Evolutionary conservation across 1,140 invertebrate species (phyloP).

Genomic region (Aleiodes sp.): DNA sequence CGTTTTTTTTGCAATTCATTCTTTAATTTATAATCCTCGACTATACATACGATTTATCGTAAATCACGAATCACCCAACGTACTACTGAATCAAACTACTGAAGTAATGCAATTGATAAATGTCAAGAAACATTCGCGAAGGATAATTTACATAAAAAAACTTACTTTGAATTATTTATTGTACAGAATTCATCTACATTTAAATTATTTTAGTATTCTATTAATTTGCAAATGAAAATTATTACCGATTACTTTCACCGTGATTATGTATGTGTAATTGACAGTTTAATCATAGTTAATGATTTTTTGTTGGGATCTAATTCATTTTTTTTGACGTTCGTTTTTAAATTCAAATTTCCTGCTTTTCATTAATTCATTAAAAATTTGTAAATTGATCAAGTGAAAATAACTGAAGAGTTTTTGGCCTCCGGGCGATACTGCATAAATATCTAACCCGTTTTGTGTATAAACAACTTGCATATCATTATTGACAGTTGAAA

Average conservation of each 20-base stretch:
- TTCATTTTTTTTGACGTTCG: no score
- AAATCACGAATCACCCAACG: conserved; percentile 54
- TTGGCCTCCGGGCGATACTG: neutral
- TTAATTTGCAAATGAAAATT: neutral
- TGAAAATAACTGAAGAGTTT: neutral
- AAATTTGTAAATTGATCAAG: neutral
- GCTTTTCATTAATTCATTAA: no score
- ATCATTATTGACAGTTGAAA: conserved; percentile 40
- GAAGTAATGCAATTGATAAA: conserved; percentile 51
- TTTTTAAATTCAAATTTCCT: no score
- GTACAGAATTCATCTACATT: neutral
- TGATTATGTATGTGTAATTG: neutral
- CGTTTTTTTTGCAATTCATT: no score
- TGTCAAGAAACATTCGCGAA: conserved; percentile 42
- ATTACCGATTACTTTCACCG: neutral
- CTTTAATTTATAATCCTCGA: no score
- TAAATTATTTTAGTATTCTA: neutral
- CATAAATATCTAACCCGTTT: conserved; percentile 27
- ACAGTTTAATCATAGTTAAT: neutral
- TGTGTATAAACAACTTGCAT: conserved; percentile 28
- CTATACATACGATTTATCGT: no score
- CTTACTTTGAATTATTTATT: no score
- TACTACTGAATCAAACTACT: conserved; percentile 34
- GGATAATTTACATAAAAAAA: neutral
- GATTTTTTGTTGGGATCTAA: no score